Evolutionary conservation across 2,113 vertebrate genomes (phyloP), one percentile per base, ranked within the genome.

Genomic region (Erpornis zantholeuca): DNA sequence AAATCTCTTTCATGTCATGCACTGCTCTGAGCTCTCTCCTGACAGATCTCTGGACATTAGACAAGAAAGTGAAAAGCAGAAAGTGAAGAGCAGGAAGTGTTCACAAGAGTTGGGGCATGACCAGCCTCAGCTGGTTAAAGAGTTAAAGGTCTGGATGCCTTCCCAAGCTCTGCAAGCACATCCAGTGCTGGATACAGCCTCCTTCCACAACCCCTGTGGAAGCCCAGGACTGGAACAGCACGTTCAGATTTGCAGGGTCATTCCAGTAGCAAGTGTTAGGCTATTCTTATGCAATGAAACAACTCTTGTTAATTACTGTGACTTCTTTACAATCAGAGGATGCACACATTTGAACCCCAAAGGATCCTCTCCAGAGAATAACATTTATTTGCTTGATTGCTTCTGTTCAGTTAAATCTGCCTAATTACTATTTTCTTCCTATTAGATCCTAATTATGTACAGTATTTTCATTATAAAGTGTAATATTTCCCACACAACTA

Each of bases 331-430:
- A 97, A 96, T 97, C 97, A 97, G 72, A 96, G 96, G 96, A 98
- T 82, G 77, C 92, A 96, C 90, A 83, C 50, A 76, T 98, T 95
- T 98, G 97, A 97, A 98, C 97, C 97, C 94, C 56, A 82, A 97
- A 98, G 98, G 97, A 96, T 97, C 95, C 95, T 98, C 98, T 98
- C 98, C 92, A 90, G 98, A 97, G 98, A 96, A 98, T 97, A 98
- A 98, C 98, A 97, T 98, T 98, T 98, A 97, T 98, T 98, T 98
- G 98, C 97, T 97, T 98, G 98, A 98, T 98, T 98, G 97, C 97
- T 94, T 97, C 97, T 97, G 95, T 98, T 98, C 97, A 96, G 98
- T 98, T 98, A 98, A 98, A 98, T 98, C 97, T 98, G 68, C 95
- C 97, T 98, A 98, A 98, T 98, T 98, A 97, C 97, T 98, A 97